Conservation (phyloP, 2,888 invertebrate genomes). For the Thera obeliscata region DNA sequence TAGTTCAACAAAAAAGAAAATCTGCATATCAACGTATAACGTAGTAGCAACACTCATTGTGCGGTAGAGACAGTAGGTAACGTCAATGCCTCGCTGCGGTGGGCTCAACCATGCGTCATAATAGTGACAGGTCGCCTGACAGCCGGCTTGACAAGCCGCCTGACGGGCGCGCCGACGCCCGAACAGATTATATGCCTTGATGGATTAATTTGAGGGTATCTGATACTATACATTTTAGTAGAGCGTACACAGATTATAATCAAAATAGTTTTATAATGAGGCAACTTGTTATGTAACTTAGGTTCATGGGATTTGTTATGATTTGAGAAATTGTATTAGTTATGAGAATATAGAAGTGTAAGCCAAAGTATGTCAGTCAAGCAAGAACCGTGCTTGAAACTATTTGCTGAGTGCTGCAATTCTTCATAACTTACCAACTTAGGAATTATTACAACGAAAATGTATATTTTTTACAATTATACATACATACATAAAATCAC, state of each 20-base stretch:
- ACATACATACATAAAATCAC: no score
- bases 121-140: constrained; percentile 76
- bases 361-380: no score
- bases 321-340: constrained; percentile 22
- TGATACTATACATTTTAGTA: constrained; percentile 55
- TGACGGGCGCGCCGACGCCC: constrained; percentile 60
- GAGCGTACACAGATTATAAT: constrained; percentile 56
- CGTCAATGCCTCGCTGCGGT: constrained; percentile 59
- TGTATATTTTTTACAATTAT: no score
- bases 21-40: not conserved
- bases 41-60: not conserved
- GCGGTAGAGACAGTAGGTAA: constrained; percentile 43
- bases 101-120: constrained; percentile 78
- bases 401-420: no score
- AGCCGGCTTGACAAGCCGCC: constrained; percentile 66
- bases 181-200: constrained; percentile 75
- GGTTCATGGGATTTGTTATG: constrained; percentile 39
- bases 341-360: constrained; percentile 1
- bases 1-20: no score
- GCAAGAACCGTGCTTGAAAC: no score
- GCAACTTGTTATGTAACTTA: constrained; percentile 40
- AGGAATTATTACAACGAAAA: no score
- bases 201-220: constrained; percentile 77
- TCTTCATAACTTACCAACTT: no score
- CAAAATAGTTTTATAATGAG: constrained; percentile 58